phyloP scores from a whole-genome alignment of 2,113 vertebrate species.

The Pelmatolapia mariae region DNA sequence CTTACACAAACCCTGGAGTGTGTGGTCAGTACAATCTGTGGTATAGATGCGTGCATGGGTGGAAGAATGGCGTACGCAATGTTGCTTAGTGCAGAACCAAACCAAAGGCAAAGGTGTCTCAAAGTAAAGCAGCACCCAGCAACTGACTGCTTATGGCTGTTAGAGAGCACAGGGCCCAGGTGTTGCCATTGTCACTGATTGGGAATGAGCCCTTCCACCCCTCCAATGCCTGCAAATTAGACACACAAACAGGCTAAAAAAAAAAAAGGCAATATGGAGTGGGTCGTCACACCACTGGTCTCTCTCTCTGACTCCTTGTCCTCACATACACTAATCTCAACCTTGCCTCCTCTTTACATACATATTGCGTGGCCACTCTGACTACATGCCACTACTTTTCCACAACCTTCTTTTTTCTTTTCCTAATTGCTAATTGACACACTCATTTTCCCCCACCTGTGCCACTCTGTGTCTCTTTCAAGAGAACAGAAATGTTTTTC shows the following conservation, averaged over 20 bases:
- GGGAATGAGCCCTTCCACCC: not conserved
- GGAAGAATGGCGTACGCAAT: not conserved
- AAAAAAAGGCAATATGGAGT: not conserved
- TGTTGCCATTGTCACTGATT: not conserved
- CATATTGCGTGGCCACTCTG: not conserved
- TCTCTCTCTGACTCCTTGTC: not conserved
- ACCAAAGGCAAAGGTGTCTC: not conserved
- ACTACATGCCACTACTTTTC: not conserved
- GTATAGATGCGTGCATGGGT: not conserved
- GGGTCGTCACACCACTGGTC: not conserved
- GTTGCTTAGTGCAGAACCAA: not conserved
- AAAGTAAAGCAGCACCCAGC: not conserved
- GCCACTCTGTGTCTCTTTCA: not conserved
- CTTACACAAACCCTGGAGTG: not conserved
- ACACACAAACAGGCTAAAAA: not conserved
- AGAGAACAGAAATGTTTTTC: not conserved
- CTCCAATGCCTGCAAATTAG: not conserved
- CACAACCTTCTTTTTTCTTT: not conserved
- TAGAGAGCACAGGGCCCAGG: not conserved
- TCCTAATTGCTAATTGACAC: not conserved
- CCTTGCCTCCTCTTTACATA: not conserved
- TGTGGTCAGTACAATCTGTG: not conserved
- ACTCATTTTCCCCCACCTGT: not conserved
- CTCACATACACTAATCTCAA: not conserved
- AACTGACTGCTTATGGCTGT: not conserved